Evolutionary conservation across 2,888 invertebrate species (phyloP), one percentile per base, ranked within the genome.

Genomic region (Nebria brevicollis): DNA sequence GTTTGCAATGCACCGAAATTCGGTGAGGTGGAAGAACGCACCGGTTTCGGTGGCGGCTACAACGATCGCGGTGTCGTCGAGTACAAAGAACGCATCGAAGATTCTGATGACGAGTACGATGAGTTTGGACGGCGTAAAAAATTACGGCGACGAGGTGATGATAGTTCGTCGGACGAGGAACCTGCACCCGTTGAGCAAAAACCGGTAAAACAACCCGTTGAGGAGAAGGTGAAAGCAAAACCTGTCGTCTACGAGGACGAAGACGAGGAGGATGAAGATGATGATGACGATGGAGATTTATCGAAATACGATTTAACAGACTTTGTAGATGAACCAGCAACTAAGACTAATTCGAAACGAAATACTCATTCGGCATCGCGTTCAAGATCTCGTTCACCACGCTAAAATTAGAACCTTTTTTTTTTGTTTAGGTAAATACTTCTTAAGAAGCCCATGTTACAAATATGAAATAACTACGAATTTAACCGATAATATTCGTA

Each of bases 1-100:
- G 97, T 99, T 91, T 99, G 99, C 89, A 99, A 98, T 90, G 97
- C 98, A 4, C 98, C 99, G 0, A 98, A 98, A 90, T 97, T 97
- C 89, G 97, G 97, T 20, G 98, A 98, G 90, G 95, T 97, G 82
- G 94, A 97, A 88, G 94, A 94, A 86, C 90, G 95, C 83, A 92
- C 93, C 80, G 95, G 92, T 13, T 96, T 96, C 86, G 96, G 96
- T 66, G 96, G 96, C 77, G 96, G 96, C 42, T 98, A 98, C 89
- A 98, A 98, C 91, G 98, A 99, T 88, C 93, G 98, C 82, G 98
- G 97, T 75, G 94, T 96, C 5, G 98, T 99, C 1, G 99, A 99
- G 88, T 99, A 99, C 87, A 96, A 97, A 85, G 94, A 96, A 86
- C 91, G 97, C 75, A 93, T 94, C 77, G 94, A 95, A 72, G 95